Percentiles rank a stretch among this genome's conserved stretches.
These are phyloP conservation scores for Columba janthina DNA, from an alignment of 2,113 vertebrate genomes.

Conservation along the genomic window DNA sequence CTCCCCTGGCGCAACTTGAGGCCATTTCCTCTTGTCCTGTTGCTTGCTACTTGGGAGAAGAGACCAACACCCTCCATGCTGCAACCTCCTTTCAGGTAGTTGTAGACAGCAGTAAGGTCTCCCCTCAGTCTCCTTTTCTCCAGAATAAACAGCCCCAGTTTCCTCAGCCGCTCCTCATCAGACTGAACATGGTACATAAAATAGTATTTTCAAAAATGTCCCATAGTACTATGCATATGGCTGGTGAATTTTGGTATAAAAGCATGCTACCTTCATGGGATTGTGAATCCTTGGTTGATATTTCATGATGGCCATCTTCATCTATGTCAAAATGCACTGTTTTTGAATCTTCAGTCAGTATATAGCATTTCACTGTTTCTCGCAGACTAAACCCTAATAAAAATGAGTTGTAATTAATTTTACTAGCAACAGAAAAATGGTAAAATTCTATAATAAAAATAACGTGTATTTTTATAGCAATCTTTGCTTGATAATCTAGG, in stretches of 20 bases:
- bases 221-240: not conserved
- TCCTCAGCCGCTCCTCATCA: not conserved
- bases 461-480: not conserved
- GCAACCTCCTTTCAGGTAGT: not conserved
- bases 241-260: not conserved
- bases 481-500: not conserved
- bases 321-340: slow-evolving; percentile 64
- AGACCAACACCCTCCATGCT: rapidly evolving
- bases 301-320: slow-evolving; percentile 51
- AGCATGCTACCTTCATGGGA: not conserved
- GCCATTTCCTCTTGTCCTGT: not conserved
- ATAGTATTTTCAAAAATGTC: not conserved
- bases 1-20: rapidly evolving
- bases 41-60: not conserved
- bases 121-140: not conserved
- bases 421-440: not conserved
- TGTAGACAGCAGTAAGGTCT: rapidly evolving
- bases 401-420: not conserved
- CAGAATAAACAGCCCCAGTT: rapidly evolving
- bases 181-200: not conserved
- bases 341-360: slow-evolving; percentile 63
- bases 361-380: slow-evolving; percentile 44
- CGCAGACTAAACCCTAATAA: not conserved
- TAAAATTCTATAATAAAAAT: not conserved
- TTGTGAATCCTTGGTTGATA: slow-evolving; percentile 58